Conservation (phyloP, 2,888 invertebrate species). For the Oegoconia quadripuncta region DNA sequence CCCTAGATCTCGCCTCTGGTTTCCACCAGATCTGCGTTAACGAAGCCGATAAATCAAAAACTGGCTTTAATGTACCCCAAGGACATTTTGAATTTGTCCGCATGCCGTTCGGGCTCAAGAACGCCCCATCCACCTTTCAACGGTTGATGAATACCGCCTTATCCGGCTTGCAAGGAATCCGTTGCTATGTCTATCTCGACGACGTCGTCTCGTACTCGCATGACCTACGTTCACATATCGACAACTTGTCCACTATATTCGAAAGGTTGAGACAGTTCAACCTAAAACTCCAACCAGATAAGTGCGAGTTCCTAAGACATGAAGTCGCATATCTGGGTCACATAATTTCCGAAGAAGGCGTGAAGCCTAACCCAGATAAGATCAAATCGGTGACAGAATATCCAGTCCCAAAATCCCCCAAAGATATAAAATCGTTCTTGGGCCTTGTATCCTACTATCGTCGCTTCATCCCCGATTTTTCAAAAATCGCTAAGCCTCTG, state of each 20-base stretch:
- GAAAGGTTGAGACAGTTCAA: constrained; percentile 11
- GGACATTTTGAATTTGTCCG: constrained; percentile 14
- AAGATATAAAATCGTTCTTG: constrained; percentile 6
- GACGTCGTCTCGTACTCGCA: constrained; percentile 13
- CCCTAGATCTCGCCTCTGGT: constrained; percentile 20
- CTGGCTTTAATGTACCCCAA: constrained; percentile 13
- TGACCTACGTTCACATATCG: constrained; percentile 11
- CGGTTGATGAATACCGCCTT: constrained; percentile 13
- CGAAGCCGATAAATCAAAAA: constrained; percentile 11
- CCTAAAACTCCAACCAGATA: constrained; percentile 16
- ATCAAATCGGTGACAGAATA: constrained; percentile 12
- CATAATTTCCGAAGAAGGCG: constrained; percentile 26
- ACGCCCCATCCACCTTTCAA: constrained; percentile 14
- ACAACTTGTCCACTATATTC: constrained; percentile 12
- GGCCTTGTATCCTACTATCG: constrained; percentile 7
- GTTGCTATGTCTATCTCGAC: constrained; percentile 16
- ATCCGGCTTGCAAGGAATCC: constrained; percentile 11
- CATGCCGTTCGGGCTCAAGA: constrained; percentile 14
- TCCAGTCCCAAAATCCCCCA: background rate
- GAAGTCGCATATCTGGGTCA: constrained; percentile 25
- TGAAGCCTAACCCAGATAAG: constrained; percentile 25
- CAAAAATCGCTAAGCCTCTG: constrained; percentile 10
- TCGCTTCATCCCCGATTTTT: constrained; percentile 5
- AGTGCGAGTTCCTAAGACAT: constrained; percentile 15
- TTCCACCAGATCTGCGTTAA: constrained; percentile 15